Conservation (phyloP, 2,113 vertebrate species). For the Ranitomeya variabilis region DNA sequence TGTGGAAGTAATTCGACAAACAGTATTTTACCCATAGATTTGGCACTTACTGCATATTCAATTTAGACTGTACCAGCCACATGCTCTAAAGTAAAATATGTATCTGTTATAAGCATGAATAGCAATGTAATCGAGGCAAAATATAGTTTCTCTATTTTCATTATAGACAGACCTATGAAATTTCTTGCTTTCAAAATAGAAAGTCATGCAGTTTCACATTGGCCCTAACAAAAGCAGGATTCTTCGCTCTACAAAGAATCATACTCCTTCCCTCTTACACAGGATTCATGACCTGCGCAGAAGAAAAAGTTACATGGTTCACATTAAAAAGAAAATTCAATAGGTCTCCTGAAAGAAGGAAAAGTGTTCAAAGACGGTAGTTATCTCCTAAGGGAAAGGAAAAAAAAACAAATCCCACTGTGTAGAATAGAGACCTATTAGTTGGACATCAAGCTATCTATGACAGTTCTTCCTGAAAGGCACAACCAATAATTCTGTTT, state of each 20-base stretch:
- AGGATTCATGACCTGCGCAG: constrained; percentile 34
- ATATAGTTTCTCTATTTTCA: constrained; percentile 29
- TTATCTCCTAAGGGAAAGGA: constrained; percentile 41
- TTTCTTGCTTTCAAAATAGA: constrained; percentile 37
- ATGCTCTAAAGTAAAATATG: background rate
- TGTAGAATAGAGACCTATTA: constrained; percentile 46
- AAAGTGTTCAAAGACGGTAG: constrained; percentile 49
- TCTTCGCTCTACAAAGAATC: constrained; percentile 35
- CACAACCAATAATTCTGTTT: constrained; percentile 44
- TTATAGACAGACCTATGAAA: constrained; percentile 20
- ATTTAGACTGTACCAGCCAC: background rate
- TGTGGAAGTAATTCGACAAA: background rate
- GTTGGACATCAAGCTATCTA: constrained; percentile 46
- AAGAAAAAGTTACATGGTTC: constrained; percentile 46
- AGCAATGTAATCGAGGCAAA: constrained; percentile 14
- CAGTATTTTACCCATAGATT: background rate
- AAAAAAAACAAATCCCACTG: constrained; percentile 48
- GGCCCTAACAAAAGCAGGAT: constrained; percentile 37
- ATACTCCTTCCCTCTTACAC: constrained; percentile 40
- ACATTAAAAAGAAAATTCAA: constrained; percentile 54
- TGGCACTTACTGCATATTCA: background rate
- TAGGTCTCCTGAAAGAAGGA: constrained; percentile 29
- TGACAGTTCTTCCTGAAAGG: constrained; percentile 49
- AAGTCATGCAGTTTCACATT: constrained; percentile 35
- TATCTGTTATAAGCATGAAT: background rate